Evolutionary conservation across 2,113 vertebrate species (phyloP).

Genomic region (Tichodroma muraria): DNA sequence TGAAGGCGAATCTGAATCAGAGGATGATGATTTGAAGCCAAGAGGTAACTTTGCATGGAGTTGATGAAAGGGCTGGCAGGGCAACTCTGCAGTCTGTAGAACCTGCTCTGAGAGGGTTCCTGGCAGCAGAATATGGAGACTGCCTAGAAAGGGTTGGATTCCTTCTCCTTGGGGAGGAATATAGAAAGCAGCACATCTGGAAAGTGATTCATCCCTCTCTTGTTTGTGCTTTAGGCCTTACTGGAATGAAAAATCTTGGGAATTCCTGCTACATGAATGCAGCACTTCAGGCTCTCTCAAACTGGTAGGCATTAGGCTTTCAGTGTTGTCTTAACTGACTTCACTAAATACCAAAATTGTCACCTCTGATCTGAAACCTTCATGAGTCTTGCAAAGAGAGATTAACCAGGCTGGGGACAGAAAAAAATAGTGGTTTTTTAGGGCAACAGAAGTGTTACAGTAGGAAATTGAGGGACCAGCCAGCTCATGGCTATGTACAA

Average conservation of each 20-base stretch:
- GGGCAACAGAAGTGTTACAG: background rate
- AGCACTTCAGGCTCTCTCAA: constrained; percentile 94
- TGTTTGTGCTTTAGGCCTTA: constrained; percentile 78
- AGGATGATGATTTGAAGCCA: constrained; percentile 94
- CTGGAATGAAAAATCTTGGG: constrained; percentile 98
- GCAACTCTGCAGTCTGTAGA: background rate
- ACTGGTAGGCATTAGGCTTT: constrained; percentile 80
- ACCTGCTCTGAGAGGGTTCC: background rate
- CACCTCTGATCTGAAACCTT: background rate
- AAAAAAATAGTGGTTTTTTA: background rate
- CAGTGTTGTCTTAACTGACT: background rate
- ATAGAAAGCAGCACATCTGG: background rate
- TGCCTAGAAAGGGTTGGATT: background rate
- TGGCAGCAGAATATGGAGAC: background rate
- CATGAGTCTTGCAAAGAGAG: background rate
- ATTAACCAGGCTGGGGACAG: background rate
- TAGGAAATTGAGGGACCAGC: background rate
- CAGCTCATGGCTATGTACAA: background rate
- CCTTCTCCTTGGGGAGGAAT: background rate
- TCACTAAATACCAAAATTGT: background rate
- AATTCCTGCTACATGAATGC: constrained; percentile 99
- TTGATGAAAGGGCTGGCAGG: background rate
- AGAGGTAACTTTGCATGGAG: constrained; percentile 75
- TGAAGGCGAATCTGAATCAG: constrained; percentile 92
- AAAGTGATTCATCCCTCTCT: background rate